Evolutionary conservation across 2,797 vertebrate genomes (phyloP).

Genomic region (Sphaeramia orbicularis): DNA sequence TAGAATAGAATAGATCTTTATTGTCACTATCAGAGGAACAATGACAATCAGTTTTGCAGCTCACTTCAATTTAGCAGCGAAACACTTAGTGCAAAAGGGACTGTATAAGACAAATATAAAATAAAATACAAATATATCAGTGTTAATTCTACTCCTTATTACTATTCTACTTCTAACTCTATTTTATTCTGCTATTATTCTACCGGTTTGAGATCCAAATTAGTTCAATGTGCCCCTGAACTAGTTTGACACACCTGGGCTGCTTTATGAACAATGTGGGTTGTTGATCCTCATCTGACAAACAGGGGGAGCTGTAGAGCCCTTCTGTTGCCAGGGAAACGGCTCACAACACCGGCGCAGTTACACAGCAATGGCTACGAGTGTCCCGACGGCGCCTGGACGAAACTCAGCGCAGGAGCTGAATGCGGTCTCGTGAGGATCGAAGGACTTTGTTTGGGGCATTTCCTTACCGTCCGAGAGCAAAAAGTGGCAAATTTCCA

Average conservation of each 20-base stretch:
- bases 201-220: too few relatives aligned
- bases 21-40: too few relatives aligned
- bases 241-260: background rate
- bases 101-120: too few relatives aligned
- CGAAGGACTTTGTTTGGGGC: background rate
- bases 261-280: background rate
- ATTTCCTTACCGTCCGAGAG: background rate
- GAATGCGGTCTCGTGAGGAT: constrained; percentile 33
- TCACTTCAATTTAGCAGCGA: too few relatives aligned
- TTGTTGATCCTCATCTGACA: background rate
- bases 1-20: too few relatives aligned
- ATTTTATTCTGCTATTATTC: too few relatives aligned
- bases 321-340: constrained; percentile 79
- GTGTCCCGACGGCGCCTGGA: constrained; percentile 54
- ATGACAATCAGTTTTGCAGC: too few relatives aligned
- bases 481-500: background rate
- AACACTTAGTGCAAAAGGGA: too few relatives aligned
- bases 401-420: constrained; percentile 22
- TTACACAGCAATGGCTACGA: constrained; percentile 63
- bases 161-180: too few relatives aligned
- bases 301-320: constrained; percentile 58
- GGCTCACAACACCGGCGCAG: constrained; percentile 68
- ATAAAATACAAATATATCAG: too few relatives aligned
- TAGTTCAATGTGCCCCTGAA: too few relatives aligned
- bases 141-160: too few relatives aligned